These are phyloP conservation scores for Papilio demoleus DNA, from an alignment of 2,888 invertebrate genomes.

Conservation along the genomic window DNA sequence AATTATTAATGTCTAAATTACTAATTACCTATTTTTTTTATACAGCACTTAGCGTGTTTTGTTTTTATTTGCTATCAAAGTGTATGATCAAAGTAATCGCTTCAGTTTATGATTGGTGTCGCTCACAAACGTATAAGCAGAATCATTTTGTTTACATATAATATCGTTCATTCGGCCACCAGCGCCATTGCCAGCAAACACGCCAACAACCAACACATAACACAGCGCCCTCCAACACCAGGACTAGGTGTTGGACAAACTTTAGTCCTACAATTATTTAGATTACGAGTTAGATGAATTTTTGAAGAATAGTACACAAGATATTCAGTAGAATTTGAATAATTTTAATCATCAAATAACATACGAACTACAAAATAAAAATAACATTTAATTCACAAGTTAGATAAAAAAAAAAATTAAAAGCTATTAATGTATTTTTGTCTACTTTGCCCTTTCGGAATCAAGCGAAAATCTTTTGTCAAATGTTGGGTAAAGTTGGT, in stretches of 20 bases:
- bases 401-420: too few relatives aligned
- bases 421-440: too few relatives aligned
- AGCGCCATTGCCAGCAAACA: slow-evolving; percentile 41
- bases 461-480: neutral
- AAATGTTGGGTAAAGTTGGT: neutral
- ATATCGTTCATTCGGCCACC: slow-evolving; percentile 73
- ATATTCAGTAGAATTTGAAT: too few relatives aligned
- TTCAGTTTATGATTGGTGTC: slow-evolving; percentile 47
- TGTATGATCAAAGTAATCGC: slow-evolving; percentile 1
- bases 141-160: slow-evolving; percentile 72
- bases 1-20: neutral
- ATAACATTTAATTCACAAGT: too few relatives aligned
- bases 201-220: slow-evolving; percentile 56
- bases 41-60: neutral
- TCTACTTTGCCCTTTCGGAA: neutral
- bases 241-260: slow-evolving; percentile 44
- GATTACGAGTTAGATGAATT: too few relatives aligned
- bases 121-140: slow-evolving; percentile 46
- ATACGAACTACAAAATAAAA: too few relatives aligned
- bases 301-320: too few relatives aligned
- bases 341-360: too few relatives aligned
- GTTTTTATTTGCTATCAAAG: slow-evolving; percentile 2
- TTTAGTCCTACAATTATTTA: too few relatives aligned
- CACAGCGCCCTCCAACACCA: slow-evolving; percentile 42
- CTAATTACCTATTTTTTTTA: neutral